These are phyloP conservation scores for Marmota monax DNA, from an alignment of 2,113 vertebrate genomes.

Conservation along the genomic window DNA sequence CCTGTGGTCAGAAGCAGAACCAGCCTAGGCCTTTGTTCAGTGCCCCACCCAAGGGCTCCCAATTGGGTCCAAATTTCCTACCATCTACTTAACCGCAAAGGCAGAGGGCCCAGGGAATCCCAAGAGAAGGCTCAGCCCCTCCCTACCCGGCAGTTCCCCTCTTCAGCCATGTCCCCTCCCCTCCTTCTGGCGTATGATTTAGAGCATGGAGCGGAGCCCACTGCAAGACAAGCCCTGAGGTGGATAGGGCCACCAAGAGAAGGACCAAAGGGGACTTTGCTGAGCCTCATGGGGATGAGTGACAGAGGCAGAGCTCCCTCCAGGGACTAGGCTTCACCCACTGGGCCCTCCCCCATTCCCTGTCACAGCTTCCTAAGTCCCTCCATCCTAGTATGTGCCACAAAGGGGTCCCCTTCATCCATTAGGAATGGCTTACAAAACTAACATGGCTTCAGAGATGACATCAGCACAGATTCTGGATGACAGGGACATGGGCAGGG, in stretches of 20 bases:
- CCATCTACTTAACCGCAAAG: not conserved
- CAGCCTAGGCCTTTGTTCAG: not conserved
- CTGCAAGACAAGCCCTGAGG: not conserved
- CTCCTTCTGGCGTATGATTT: not conserved
- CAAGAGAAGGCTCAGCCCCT: not conserved
- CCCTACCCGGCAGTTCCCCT: not conserved
- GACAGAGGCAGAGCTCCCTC: not conserved
- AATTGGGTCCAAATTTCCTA: not conserved
- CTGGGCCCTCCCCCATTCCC: too few species aligned
- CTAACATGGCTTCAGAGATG: not conserved
- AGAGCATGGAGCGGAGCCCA: not conserved
- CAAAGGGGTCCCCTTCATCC: not conserved
- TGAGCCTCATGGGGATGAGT: not conserved
- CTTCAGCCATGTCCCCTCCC: too few species aligned
- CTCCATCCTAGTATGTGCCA: not conserved
- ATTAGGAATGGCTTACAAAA: not conserved
- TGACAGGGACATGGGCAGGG: not conserved
- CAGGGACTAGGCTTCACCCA: not conserved
- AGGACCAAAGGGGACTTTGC: not conserved
- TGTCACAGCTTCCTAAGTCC: not conserved
- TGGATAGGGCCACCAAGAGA: not conserved
- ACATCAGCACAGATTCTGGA: rapidly evolving
- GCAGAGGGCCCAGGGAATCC: not conserved
- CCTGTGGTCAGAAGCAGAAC: not conserved
- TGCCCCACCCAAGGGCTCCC: not conserved